phyloP scores from a whole-genome alignment of 1,140 invertebrate species.

The Ooceraea biroi region DNA sequence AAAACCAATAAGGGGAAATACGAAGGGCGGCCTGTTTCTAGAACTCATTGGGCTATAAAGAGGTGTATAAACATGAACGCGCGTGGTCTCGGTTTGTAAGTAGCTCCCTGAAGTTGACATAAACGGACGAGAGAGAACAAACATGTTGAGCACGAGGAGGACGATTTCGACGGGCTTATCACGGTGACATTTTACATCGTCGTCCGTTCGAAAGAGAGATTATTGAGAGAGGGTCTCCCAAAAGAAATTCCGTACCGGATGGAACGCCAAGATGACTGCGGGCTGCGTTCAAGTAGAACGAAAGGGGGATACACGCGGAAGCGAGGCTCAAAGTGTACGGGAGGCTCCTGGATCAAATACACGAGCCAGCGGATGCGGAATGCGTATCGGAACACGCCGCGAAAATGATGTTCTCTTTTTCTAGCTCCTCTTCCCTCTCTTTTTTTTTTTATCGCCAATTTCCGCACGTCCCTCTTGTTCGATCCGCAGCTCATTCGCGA shows the following conservation, averaged over 20 bases:
- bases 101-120: constrained; percentile 39
- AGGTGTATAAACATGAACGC: constrained; percentile 21
- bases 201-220: constrained; percentile 35
- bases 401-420: constrained; percentile 50
- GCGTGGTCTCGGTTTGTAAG: constrained; percentile 28
- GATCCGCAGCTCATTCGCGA: constrained; percentile 34
- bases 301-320: neutral
- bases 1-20: neutral
- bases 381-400: constrained; percentile 59
- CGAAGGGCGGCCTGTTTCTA: neutral
- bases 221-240: constrained; percentile 37
- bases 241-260: constrained; percentile 40
- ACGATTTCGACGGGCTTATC: constrained; percentile 42
- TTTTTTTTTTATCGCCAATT: neutral
- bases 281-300: neutral
- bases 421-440: neutral
- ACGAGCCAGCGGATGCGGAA: constrained; percentile 25
- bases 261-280: constrained; percentile 47
- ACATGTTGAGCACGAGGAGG: constrained; percentile 26
- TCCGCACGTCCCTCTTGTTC: constrained; percentile 11
- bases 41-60: constrained; percentile 37
- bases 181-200: constrained; percentile 50
- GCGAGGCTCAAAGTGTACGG: constrained; percentile 49
- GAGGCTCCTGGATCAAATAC: neutral
- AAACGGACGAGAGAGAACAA: constrained; percentile 18